Evolutionary conservation across 2,797 vertebrate genomes (phyloP).

Genomic region (Lophura swinhoii): DNA sequence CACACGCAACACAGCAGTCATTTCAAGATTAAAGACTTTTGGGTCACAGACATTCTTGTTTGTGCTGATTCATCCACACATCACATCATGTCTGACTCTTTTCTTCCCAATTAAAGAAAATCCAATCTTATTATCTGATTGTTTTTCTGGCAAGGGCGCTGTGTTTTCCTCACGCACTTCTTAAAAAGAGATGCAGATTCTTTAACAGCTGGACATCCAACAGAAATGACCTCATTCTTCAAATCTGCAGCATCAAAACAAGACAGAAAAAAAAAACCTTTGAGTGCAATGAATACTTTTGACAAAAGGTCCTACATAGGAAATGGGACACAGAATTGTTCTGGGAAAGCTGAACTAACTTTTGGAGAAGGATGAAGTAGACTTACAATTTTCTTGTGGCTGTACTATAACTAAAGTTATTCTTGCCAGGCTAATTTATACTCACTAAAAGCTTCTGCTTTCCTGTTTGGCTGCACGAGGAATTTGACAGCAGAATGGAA

Average conservation of each 20-base stretch:
- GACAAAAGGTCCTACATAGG: background rate
- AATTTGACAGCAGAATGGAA: background rate
- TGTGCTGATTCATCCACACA: background rate
- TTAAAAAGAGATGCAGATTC: constrained; percentile 37
- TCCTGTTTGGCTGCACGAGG: background rate
- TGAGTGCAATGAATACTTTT: constrained; percentile 1
- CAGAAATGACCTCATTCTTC: constrained; percentile 56
- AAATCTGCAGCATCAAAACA: constrained; percentile 45
- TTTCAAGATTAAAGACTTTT: background rate
- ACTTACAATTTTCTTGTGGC: background rate
- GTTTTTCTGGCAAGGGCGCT: constrained; percentile 19
- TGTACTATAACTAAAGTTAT: background rate
- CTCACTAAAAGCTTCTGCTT: background rate
- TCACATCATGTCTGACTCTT: background rate
- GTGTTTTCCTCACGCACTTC: constrained; percentile 29
- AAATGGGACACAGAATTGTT: constrained; percentile 7
- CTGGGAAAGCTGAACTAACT: background rate
- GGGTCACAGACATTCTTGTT: background rate
- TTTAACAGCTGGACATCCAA: constrained; percentile 37
- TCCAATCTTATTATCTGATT: background rate
- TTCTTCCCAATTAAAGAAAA: constrained; percentile 24
- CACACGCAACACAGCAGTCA: background rate
- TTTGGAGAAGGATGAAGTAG: background rate
- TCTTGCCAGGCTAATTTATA: constrained; percentile 27
- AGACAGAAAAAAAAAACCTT: constrained; percentile 63